phyloP scores from a whole-genome alignment of 2,113 vertebrate genomes.

The Eublepharis macularius region DNA sequence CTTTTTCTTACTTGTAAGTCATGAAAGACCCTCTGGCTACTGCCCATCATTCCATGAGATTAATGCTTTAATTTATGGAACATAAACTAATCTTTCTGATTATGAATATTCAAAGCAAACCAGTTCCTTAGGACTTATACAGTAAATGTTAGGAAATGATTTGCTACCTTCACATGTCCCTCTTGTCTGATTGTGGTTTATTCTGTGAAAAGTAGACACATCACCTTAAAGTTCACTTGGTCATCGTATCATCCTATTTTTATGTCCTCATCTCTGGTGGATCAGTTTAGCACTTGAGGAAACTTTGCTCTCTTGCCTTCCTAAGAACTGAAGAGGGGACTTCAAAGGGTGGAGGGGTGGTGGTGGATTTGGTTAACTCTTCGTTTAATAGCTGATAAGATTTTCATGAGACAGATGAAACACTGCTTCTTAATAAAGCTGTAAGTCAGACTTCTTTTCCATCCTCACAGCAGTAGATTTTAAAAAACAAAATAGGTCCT shows the following conservation, averaged over 20 bases:
- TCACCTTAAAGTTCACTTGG: neutral
- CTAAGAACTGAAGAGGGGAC: neutral
- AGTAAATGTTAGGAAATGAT: neutral
- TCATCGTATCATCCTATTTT: neutral
- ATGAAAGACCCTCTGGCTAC: too few species aligned
- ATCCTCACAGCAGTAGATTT: too few species aligned
- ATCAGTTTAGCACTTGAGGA: neutral
- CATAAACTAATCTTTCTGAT: neutral
- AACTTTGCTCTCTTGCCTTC: neutral
- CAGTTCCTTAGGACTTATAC: neutral
- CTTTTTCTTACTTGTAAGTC: neutral
- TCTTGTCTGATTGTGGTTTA: too few species aligned
- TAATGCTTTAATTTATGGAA: neutral
- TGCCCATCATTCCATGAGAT: neutral
- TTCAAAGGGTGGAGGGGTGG: neutral
- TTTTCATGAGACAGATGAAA: neutral
- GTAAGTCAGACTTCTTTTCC: too few species aligned
- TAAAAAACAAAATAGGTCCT: neutral
- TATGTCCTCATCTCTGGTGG: neutral
- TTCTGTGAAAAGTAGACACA: too few species aligned
- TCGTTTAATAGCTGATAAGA: too few species aligned
- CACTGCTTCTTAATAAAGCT: neutral
- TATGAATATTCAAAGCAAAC: neutral
- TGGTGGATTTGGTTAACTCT: too few species aligned
- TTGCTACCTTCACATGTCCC: neutral